phyloP scores from a whole-genome alignment of 2,797 vertebrate genomes.

The Liparis tanakae region DNA sequence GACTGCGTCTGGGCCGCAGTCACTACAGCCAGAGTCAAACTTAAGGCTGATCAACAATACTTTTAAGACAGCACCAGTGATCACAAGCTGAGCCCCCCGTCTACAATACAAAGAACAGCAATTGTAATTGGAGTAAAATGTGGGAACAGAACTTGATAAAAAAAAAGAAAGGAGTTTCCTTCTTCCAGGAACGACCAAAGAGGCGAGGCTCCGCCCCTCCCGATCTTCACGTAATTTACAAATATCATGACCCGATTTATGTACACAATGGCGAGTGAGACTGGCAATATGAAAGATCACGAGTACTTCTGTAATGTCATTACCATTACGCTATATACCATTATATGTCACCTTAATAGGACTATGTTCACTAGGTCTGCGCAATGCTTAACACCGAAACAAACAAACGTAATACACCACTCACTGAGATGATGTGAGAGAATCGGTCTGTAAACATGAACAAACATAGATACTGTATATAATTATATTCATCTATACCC shows the following conservation, averaged over 20 bases:
- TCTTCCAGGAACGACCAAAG: conserved; percentile 56
- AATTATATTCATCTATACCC: conserved; percentile 84
- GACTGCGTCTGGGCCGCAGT: conserved; percentile 66
- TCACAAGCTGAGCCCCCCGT: conserved; percentile 69
- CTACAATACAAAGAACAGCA: conserved; percentile 59
- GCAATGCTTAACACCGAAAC: conserved; percentile 81
- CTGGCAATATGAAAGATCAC: conserved; percentile 79
- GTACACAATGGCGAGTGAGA: conserved; percentile 77
- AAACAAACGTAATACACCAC: conserved; percentile 82
- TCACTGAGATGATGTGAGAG: conserved; percentile 79
- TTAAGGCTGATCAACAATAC: conserved; percentile 75
- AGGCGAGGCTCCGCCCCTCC: conserved; percentile 53
- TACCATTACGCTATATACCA: conserved; percentile 82
- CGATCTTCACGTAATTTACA: conserved; percentile 77
- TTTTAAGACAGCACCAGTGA: conserved; percentile 76
- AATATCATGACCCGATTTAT: conserved; percentile 78
- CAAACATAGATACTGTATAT: conserved; percentile 86
- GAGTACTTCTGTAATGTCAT: conserved; percentile 81
- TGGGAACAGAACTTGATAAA: conserved; percentile 33
- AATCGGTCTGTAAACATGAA: conserved; percentile 86
- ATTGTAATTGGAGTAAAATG: conserved; percentile 54
- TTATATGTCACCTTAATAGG: conserved; percentile 83
- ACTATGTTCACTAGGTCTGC: conserved; percentile 83
- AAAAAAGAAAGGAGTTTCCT: conserved; percentile 49
- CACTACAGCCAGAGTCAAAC: conserved; percentile 63